Conservation (phyloP, 2,113 vertebrate genomes). For the Nothoprocta perdicaria region DNA sequence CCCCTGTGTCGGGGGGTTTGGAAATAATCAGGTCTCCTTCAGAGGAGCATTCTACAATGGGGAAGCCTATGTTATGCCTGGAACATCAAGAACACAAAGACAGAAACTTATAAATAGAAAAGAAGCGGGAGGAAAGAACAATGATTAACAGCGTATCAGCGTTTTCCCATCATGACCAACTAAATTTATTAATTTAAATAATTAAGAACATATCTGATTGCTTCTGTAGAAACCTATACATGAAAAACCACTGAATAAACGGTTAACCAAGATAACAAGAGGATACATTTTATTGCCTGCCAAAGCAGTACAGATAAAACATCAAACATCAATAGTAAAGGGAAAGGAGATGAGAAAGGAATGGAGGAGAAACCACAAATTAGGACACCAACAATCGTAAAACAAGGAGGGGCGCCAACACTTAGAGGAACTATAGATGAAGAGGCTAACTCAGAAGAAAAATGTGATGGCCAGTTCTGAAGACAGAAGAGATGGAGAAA, state of each 20-base stretch:
- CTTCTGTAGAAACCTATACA: neutral
- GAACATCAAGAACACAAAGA: conserved; percentile 40
- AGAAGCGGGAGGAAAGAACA: neutral
- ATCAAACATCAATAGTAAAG: neutral
- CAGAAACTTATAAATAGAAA: neutral
- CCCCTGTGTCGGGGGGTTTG: conserved; percentile 82
- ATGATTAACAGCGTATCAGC: neutral
- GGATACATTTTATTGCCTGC: neutral
- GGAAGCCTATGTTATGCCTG: conserved; percentile 90
- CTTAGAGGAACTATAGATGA: neutral
- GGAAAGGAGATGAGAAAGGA: neutral
- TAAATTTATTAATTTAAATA: neutral
- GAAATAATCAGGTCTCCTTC: conserved; percentile 84
- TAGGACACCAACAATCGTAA: neutral
- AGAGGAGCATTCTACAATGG: conserved; percentile 82
- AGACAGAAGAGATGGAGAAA: neutral
- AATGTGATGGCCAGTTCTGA: neutral
- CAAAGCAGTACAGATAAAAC: neutral
- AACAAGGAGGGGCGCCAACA: neutral
- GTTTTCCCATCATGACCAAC: neutral
- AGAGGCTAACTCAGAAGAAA: neutral
- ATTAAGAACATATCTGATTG: neutral
- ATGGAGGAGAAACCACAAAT: neutral
- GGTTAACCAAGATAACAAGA: neutral
- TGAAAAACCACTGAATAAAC: neutral